These are phyloP conservation scores for Anguilla japonica DNA, from an alignment of 2,113 vertebrate species.

Conservation along the genomic window DNA sequence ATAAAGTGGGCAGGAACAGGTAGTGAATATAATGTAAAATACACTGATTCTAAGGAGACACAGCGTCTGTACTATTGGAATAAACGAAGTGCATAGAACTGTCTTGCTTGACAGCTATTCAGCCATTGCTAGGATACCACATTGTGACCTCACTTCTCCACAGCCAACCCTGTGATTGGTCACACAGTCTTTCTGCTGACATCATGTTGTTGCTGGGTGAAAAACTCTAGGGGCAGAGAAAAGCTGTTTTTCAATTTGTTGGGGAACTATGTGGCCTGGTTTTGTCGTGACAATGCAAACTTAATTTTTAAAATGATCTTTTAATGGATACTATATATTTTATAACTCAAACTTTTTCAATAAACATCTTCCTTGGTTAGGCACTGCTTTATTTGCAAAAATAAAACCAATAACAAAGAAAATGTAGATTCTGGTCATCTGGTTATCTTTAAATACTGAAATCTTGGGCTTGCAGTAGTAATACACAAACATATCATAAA, in stretches of 20 bases:
- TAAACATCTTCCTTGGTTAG: background rate
- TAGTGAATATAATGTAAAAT: background rate
- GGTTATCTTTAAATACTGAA: too few relatives aligned
- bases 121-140: slow-evolving; percentile 33
- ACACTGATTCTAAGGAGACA: slow-evolving; percentile 19
- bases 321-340: background rate
- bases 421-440: background rate
- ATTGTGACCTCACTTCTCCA: slow-evolving; percentile 31
- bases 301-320: background rate
- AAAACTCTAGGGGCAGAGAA: slow-evolving; percentile 26
- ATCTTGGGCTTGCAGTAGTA: background rate
- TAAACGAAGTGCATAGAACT: slow-evolving; percentile 27
- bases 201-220: slow-evolving; percentile 39
- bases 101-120: slow-evolving; percentile 21
- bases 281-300: background rate
- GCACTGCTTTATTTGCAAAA: background rate
- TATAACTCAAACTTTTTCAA: slow-evolving; percentile 4
- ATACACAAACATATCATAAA: slow-evolving; percentile 9
- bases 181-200: slow-evolving; percentile 33
- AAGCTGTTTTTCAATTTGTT: slow-evolving; percentile 34
- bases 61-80: background rate
- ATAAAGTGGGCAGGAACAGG: background rate
- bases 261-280: slow-evolving; percentile 19
- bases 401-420: background rate
- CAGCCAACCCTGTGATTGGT: slow-evolving; percentile 28